phyloP scores from a whole-genome alignment of 2,113 vertebrate species.

The Gambusia holbrooki region DNA sequence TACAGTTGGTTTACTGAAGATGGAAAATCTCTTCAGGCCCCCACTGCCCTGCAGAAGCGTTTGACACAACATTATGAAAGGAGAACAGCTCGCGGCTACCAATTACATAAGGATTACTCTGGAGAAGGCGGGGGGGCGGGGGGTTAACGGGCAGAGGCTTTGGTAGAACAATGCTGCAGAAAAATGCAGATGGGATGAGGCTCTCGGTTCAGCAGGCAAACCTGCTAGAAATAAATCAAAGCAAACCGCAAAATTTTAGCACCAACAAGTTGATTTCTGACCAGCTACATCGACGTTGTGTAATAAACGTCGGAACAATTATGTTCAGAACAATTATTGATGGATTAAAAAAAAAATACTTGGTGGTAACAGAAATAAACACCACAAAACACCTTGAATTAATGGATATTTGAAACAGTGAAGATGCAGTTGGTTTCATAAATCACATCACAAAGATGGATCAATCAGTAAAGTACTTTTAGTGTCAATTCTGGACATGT shows the following conservation, averaged over 20 bases:
- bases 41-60: conserved; percentile 47
- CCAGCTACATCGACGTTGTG: neutral
- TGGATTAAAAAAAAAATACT: neutral
- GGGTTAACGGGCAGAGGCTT: conserved; percentile 52
- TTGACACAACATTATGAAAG: conserved; percentile 58
- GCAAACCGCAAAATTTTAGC: neutral
- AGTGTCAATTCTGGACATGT: too few relatives aligned
- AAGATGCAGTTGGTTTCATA: too few relatives aligned
- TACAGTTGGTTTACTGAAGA: conserved; percentile 33
- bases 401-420: neutral
- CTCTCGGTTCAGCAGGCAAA: conserved; percentile 14
- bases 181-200: conserved; percentile 36
- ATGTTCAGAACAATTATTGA: neutral
- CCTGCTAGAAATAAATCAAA: neutral
- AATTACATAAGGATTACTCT: conserved; percentile 62
- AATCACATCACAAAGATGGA: too few relatives aligned
- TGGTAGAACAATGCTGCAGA: conserved; percentile 47
- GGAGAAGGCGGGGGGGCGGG: conserved; percentile 40
- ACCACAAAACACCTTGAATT: neutral
- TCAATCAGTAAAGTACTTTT: too few relatives aligned
- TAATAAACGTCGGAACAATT: too few relatives aligned
- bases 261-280: neutral
- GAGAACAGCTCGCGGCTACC: conserved; percentile 40
- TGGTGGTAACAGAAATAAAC: neutral
- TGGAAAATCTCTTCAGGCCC: conserved; percentile 29